These are phyloP conservation scores for Mimachlamys varia DNA, from an alignment of 2,888 invertebrate species.

Conservation along the genomic window DNA sequence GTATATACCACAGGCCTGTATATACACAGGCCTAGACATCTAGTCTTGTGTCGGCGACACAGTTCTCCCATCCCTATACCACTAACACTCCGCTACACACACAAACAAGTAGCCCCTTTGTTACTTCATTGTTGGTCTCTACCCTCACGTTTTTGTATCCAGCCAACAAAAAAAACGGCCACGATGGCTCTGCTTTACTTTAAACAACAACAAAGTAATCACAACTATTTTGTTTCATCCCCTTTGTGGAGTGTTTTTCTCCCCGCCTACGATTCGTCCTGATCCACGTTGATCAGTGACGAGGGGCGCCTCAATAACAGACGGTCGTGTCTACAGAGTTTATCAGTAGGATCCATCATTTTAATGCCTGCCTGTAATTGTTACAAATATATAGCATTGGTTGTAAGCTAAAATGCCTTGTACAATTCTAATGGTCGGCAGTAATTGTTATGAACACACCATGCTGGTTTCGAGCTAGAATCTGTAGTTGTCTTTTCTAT, in stretches of 20 bases:
- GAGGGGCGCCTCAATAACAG: background rate
- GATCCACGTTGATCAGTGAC: background rate
- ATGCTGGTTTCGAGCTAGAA: background rate
- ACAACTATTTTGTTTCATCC: slow-evolving; percentile 15
- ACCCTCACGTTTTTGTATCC: background rate
- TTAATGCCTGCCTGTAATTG: background rate
- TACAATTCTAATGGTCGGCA: background rate
- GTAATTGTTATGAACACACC: background rate
- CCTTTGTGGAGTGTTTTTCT: background rate
- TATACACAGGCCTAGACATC: background rate
- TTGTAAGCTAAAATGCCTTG: background rate
- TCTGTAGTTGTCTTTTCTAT: too few species aligned
- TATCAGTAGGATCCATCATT: background rate
- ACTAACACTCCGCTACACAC: background rate
- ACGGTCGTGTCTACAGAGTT: background rate
- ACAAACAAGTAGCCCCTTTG: background rate
- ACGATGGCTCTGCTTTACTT: background rate
- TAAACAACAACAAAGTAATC: slow-evolving; percentile 30
- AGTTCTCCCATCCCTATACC: background rate
- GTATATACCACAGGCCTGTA: too few species aligned
- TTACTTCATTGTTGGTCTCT: background rate
- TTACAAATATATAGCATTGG: background rate
- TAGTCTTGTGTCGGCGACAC: background rate
- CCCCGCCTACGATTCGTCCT: background rate
- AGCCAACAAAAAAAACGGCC: slow-evolving; percentile 27